Evolutionary conservation across 2,797 vertebrate genomes (phyloP).

Genomic region (Poecilia gillii): DNA sequence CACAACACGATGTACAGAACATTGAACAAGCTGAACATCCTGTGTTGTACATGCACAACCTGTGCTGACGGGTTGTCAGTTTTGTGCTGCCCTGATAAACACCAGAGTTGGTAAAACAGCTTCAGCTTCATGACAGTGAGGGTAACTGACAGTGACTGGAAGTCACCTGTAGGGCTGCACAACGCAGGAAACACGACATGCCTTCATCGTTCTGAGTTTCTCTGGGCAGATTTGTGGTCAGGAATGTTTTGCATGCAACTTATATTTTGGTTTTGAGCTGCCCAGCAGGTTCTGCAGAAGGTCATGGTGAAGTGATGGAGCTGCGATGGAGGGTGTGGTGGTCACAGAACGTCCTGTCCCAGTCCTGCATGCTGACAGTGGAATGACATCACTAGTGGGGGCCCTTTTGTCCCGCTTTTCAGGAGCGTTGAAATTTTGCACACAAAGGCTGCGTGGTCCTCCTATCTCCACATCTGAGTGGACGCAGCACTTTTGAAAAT

Average conservation of each 20-base stretch:
- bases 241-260: slow-evolving; percentile 25
- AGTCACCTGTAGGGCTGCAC: slow-evolving; percentile 51
- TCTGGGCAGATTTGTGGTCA: slow-evolving; percentile 36
- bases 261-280: slow-evolving; percentile 47
- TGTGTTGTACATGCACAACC: slow-evolving; percentile 44
- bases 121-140: slow-evolving; percentile 57
- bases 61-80: slow-evolving; percentile 45
- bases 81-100: slow-evolving; percentile 57
- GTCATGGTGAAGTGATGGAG: slow-evolving; percentile 36
- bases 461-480: slow-evolving; percentile 83
- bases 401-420: slow-evolving; percentile 70
- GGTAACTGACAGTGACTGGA: slow-evolving; percentile 50
- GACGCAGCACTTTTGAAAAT: slow-evolving; percentile 86
- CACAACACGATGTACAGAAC: slow-evolving; percentile 13
- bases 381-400: slow-evolving; percentile 79
- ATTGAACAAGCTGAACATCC: background rate
- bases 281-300: slow-evolving; percentile 26
- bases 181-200: slow-evolving; percentile 50
- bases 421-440: slow-evolving; percentile 78
- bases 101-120: slow-evolving; percentile 68
- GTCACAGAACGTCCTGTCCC: slow-evolving; percentile 63
- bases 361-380: slow-evolving; percentile 73
- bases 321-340: slow-evolving; percentile 14
- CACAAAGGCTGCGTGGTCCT: slow-evolving; percentile 78
- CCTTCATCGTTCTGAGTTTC: slow-evolving; percentile 24